A percentile compares a stretch with the other conserved stretches of the same genome.
Conservation (phyloP, 2,888 invertebrate species). For the Drosophila nr. perissopoda region DNA sequence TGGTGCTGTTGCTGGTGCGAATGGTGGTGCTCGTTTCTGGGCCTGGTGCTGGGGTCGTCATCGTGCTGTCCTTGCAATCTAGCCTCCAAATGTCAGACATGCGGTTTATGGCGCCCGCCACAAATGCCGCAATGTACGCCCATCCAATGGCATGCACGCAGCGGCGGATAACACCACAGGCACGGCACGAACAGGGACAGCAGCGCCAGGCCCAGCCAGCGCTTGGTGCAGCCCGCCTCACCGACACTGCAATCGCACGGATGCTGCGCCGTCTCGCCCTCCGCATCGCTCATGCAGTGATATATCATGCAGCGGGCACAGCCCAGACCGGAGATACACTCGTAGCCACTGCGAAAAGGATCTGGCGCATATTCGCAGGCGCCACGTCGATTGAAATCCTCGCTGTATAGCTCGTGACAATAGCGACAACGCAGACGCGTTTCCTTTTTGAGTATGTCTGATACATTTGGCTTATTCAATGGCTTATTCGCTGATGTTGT, state of each 20-base stretch:
- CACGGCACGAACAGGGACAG: slow-evolving; percentile 96
- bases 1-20: slow-evolving; percentile 3
- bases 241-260: slow-evolving; percentile 91
- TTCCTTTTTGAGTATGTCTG: slow-evolving; percentile 82
- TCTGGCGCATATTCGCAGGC: slow-evolving; percentile 95
- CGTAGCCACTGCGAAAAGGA: slow-evolving; percentile 91
- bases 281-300: slow-evolving; percentile 96
- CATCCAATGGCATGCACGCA: slow-evolving; percentile 93
- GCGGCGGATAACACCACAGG: slow-evolving; percentile 96
- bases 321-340: slow-evolving; percentile 92
- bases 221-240: slow-evolving; percentile 91
- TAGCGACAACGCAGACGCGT: slow-evolving; percentile 87
- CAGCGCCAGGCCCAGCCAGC: slow-evolving; percentile 94
- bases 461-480: slow-evolving; percentile 73
- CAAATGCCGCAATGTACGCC: slow-evolving; percentile 92
- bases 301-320: slow-evolving; percentile 96
- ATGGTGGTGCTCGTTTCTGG: slow-evolving; percentile 64
- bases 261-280: slow-evolving; percentile 93
- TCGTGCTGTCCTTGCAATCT: slow-evolving; percentile 82
- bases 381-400: slow-evolving; percentile 94
- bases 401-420: slow-evolving; percentile 92
- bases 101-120: slow-evolving; percentile 91
- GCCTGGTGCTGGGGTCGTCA: slow-evolving; percentile 78
- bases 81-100: slow-evolving; percentile 85
- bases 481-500: slow-evolving; percentile 78